A percentile compares a stretch with the other conserved stretches of the same genome.
phyloP scores from a whole-genome alignment of 2,113 vertebrate species.

The Cyrtonyx montezumae region DNA sequence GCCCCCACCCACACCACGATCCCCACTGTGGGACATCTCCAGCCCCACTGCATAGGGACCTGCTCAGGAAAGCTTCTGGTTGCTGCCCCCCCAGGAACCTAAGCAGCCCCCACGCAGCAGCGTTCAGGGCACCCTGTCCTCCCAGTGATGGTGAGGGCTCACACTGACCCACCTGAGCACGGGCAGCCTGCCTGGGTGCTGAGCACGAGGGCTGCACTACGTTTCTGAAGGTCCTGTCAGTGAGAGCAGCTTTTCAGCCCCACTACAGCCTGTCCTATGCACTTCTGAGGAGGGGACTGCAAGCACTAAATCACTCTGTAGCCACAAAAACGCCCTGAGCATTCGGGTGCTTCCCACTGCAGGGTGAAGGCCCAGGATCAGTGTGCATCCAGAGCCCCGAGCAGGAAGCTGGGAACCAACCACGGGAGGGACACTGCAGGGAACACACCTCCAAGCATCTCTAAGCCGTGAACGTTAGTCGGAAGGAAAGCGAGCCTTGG shows the following conservation, averaged over 20 bases:
- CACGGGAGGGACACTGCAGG: not conserved
- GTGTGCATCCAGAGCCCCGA: not conserved
- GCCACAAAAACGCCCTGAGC: slow-evolving; percentile 25
- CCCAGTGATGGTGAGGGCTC: not conserved
- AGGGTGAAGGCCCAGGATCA: slow-evolving; percentile 58
- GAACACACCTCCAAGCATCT: slow-evolving; percentile 61
- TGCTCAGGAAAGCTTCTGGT: not conserved
- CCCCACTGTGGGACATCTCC: not conserved
- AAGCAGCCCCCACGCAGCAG: not conserved
- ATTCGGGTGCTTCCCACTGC: slow-evolving; percentile 19
- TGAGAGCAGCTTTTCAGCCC: not conserved
- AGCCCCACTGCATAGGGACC: not conserved
- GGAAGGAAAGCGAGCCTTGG: slow-evolving; percentile 79
- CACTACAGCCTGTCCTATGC: not conserved
- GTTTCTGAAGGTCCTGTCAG: not conserved
- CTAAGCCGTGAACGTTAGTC: slow-evolving; percentile 83
- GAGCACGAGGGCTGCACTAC: not conserved
- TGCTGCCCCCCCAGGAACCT: not conserved
- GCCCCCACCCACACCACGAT: not conserved
- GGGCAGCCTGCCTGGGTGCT: not conserved
- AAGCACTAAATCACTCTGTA: slow-evolving; percentile 32
- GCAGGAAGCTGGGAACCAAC: slow-evolving; percentile 56
- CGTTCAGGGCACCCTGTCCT: slow-evolving; percentile 19
- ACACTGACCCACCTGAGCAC: not conserved
- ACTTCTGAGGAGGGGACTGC: not conserved